phyloP scores from a whole-genome alignment of 2,888 invertebrate species.

The Thyatira batis region DNA sequence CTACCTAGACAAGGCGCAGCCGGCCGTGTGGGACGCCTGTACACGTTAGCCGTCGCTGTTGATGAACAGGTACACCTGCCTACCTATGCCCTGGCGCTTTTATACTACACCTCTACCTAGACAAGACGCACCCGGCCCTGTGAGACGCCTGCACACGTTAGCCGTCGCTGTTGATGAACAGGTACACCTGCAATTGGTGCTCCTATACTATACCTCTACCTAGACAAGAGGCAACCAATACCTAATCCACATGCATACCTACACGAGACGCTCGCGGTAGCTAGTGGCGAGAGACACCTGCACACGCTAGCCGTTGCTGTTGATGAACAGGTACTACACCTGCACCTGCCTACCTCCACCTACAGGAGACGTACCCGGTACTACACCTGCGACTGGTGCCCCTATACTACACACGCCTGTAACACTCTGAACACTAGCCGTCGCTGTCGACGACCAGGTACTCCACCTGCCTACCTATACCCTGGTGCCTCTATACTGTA shows the following conservation, averaged over 20 bases:
- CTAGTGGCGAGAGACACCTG: background rate
- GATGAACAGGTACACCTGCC: too few relatives aligned
- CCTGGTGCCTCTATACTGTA: too few relatives aligned
- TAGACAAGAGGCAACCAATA: background rate
- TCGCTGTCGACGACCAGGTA: too few relatives aligned
- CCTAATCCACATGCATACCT: background rate
- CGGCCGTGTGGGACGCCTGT: too few relatives aligned
- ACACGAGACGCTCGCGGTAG: background rate
- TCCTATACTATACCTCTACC: background rate
- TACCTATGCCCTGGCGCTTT: too few relatives aligned
- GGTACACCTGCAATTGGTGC: background rate
- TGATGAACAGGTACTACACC: background rate
- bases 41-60: too few relatives aligned
- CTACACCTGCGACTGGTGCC: background rate
- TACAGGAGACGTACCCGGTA: background rate
- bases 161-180: background rate
- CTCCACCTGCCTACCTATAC: too few relatives aligned
- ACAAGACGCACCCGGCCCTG: too few relatives aligned
- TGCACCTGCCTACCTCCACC: background rate
- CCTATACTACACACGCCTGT: background rate
- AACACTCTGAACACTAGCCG: too few relatives aligned
- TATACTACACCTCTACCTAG: too few relatives aligned
- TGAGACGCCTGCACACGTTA: background rate
- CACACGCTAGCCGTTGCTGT: constrained; percentile 3
- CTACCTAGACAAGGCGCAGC: too few relatives aligned